A percentile compares a stretch with the other conserved stretches of the same genome.
phyloP scores from a whole-genome alignment of 1,140 invertebrate species.

The Brachionus rotundiformis region DNA sequence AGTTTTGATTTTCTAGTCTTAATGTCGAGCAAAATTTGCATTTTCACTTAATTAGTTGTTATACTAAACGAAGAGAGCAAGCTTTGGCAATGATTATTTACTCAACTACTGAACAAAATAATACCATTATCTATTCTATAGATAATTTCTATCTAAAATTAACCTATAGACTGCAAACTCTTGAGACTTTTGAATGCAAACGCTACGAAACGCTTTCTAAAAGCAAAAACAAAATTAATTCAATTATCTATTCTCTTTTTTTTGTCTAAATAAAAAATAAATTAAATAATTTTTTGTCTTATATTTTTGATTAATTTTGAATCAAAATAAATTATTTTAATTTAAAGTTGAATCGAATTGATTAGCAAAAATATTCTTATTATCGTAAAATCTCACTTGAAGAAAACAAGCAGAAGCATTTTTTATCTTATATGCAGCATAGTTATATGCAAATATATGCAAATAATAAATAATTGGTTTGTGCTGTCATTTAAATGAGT shows the following conservation, averaged over 20 bases:
- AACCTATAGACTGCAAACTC: neutral
- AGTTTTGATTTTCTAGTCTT: neutral
- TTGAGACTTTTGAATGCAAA: neutral
- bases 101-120: neutral
- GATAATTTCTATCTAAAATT: too few species aligned
- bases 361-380: neutral
- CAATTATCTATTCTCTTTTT: neutral
- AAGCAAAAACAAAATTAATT: too few species aligned
- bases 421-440: neutral
- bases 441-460: neutral
- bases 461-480: neutral
- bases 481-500: neutral
- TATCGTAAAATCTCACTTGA: neutral
- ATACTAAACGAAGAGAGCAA: neutral
- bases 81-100: neutral
- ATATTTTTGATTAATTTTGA: too few species aligned
- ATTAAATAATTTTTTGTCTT: too few species aligned
- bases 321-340: too few species aligned
- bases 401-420: neutral
- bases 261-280: too few species aligned
- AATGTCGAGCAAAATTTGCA: constrained; percentile 13
- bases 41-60: neutral
- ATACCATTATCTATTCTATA: too few species aligned
- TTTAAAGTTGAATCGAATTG: too few species aligned
- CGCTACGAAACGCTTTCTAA: too few species aligned